These are phyloP conservation scores for Axinella damicornis DNA, from an alignment of 37 sponge, comb jelly and placozoan genomes.

Conservation along the genomic window DNA sequence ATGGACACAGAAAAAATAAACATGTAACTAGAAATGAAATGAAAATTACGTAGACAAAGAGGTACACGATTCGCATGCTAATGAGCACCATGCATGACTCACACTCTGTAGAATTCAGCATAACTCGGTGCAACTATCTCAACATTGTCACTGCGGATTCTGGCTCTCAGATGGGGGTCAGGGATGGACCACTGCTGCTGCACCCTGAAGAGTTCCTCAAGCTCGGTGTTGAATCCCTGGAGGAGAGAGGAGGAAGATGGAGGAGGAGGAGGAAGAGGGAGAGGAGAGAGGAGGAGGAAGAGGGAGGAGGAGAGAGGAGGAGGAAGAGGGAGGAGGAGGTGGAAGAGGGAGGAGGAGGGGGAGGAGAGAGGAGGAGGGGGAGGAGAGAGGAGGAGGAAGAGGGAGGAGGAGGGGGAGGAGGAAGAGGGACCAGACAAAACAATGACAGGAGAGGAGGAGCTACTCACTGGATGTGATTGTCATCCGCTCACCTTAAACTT, in stretches of 20 bases:
- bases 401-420: no score
- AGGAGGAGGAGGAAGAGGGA: no score
- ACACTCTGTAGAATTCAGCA: slow-evolving; percentile 68
- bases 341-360: no score
- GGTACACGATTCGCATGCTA: no score
- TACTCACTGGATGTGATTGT: no score
- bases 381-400: neutral
- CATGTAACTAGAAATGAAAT: no score
- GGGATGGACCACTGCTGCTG: slow-evolving; percentile 91
- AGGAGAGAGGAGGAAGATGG: neutral
- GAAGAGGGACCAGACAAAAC: no score
- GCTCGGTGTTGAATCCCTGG: slow-evolving; percentile 90
- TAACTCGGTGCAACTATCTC: slow-evolving; percentile 72
- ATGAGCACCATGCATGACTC: no score
- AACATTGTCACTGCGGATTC: slow-evolving; percentile 66
- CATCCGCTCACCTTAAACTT: slow-evolving; percentile 75
- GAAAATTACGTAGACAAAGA: no score
- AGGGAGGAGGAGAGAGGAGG: neutral
- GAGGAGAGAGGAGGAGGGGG: no score
- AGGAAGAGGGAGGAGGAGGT: no score
- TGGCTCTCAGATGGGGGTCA: slow-evolving; percentile 62
- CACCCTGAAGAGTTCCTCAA: slow-evolving; percentile 81
- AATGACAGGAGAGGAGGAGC: no score
- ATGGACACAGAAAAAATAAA: neutral
- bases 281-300: neutral